Evolutionary conservation across 2,113 vertebrate genomes (phyloP), one percentile per base, ranked within the genome.

Genomic region (Rousettus leschenaultii): DNA sequence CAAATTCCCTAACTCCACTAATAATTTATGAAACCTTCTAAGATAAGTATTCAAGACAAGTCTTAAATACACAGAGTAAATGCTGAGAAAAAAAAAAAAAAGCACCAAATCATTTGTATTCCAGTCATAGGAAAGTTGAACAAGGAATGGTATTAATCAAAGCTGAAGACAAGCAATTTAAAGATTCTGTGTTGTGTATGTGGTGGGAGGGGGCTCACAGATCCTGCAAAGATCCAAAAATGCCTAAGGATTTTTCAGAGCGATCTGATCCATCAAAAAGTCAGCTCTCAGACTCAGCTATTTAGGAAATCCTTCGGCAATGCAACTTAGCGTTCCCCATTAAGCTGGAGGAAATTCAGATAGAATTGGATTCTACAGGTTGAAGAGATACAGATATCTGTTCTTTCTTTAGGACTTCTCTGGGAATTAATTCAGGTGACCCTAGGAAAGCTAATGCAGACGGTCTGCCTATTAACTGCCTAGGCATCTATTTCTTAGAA

Each of bases 1-100:
- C 74, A 78, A 83, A 95, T 86, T 70, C 48, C 30, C 30, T 90
- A 92, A 94, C 90, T 95, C 57, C 21, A 82, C 30, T 59, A 90
- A 74, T 82, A 18, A 85, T 85, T 55, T 94, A 10, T 45, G 82
- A 9, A 77, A 43, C 87, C 22, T 94, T 84, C 51, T 51, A 95
- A 90, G 26, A 1, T 87, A 74, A 93, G 33, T 91, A 53, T 83
- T 87, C 95, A 79, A 87, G 55, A 71, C 66, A 94, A 71, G 28
- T 78, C 66, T 97, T n/a, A 95, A 51, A 51, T n/a, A 92, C 53
- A 94, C 12, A 22, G 26, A 93, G 45, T 40, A 94, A 65, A 43
- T 80, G 95, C 0, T 91, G 55, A 40, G 3, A 15, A 14, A 48
- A 48, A 48, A 48, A 48, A 48, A 48, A 82, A 94, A 78, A 92